These are phyloP conservation scores for Empidonax traillii DNA, from an alignment of 2,113 vertebrate species.

Conservation along the genomic window DNA sequence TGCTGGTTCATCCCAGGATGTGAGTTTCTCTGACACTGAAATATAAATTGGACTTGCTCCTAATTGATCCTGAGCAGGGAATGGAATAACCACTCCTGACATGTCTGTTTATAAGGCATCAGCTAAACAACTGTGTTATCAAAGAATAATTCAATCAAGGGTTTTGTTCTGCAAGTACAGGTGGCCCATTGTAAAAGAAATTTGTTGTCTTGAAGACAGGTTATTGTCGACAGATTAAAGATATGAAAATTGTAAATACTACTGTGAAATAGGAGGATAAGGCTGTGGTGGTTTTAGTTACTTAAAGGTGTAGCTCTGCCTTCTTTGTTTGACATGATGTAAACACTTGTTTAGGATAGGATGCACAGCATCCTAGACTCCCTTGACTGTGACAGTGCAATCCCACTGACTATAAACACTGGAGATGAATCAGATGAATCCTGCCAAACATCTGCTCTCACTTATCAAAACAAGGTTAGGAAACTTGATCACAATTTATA, in stretches of 20 bases:
- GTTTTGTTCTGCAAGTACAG: background rate
- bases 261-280: background rate
- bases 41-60: background rate
- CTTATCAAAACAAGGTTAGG: conserved; percentile 41
- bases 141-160: background rate
- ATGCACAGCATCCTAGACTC: background rate
- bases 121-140: background rate
- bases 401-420: background rate
- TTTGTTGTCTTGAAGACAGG: background rate
- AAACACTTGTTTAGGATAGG: background rate
- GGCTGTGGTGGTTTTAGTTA: background rate
- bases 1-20: background rate
- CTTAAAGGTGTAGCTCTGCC: background rate
- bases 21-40: background rate
- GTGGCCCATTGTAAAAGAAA: background rate
- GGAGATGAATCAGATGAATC: background rate
- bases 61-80: background rate
- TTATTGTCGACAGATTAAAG: background rate
- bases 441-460: conserved; percentile 33
- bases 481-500: conserved; percentile 5
- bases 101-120: background rate
- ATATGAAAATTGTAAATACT: background rate
- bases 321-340: background rate
- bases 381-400: background rate
- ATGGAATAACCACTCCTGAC: background rate